A percentile compares a stretch with the other conserved stretches of the same genome.
These are phyloP conservation scores for Helicoverpa assulta DNA, from an alignment of 2,888 invertebrate genomes.

Conservation along the genomic window DNA sequence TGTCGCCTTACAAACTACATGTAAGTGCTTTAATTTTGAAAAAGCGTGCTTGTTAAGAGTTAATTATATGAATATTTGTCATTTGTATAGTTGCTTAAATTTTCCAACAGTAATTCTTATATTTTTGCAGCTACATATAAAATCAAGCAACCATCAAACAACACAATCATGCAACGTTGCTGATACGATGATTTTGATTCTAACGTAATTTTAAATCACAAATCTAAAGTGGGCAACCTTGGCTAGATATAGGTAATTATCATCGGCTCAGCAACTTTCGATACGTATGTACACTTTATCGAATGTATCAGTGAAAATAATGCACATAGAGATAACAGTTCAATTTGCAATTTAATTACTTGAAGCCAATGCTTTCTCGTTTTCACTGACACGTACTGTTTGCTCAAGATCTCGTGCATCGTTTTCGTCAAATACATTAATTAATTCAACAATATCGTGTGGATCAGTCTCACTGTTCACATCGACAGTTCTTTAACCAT, in stretches of 20 bases:
- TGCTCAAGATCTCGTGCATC: conserved; percentile 61
- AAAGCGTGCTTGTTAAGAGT: conserved; percentile 58
- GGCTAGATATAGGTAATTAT: conserved; percentile 35
- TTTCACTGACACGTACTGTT: conserved; percentile 66
- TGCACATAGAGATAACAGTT: conserved; percentile 60
- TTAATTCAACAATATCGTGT: conserved; percentile 45
- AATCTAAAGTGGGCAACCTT: conserved; percentile 40
- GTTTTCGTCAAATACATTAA: conserved; percentile 52
- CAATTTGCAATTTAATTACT: conserved; percentile 65
- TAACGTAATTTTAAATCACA: conserved; percentile 35
- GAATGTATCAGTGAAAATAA: conserved; percentile 66
- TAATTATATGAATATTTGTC: conserved; percentile 44
- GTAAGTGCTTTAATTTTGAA: conserved; percentile 45
- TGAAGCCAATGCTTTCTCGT: conserved; percentile 63
- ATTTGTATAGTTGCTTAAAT: conserved; percentile 40
- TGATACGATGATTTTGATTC: conserved; percentile 45
- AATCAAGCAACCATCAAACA: conserved; percentile 55
- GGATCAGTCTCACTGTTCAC: conserved; percentile 13
- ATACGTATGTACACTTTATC: conserved; percentile 56
- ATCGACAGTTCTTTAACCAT: conserved; percentile 15
- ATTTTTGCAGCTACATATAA: conserved; percentile 34
- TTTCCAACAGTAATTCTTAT: conserved; percentile 16
- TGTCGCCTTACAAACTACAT: conserved; percentile 42
- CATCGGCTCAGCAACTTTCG: conserved; percentile 55
- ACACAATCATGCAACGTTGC: conserved; percentile 60